Percentiles rank a stretch among this genome's conserved stretches.
Conservation (phyloP, 1,140 invertebrate species). For the Latrodectus geometricus region DNA sequence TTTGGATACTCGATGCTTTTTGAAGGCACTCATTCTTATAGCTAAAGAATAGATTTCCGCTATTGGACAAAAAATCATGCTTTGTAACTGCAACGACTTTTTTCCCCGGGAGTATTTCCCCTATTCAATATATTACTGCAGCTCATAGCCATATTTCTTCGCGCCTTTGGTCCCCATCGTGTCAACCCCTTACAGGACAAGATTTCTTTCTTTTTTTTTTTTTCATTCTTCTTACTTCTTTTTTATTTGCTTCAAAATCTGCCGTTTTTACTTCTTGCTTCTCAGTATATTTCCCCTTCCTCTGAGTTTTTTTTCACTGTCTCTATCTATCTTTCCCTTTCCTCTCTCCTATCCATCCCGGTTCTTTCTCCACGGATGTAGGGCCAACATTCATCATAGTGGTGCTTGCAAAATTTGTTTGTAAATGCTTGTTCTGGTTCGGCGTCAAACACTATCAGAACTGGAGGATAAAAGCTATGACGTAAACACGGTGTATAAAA, state of each 20-base stretch:
- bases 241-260: conserved; percentile 16
- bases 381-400: conserved; percentile 52
- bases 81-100: conserved; percentile 58
- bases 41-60: conserved; percentile 59
- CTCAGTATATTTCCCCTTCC: conserved; percentile 40
- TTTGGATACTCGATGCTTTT: conserved; percentile 58
- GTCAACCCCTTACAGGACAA: conserved; percentile 55
- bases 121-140: conserved; percentile 61
- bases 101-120: conserved; percentile 44
- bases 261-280: conserved; percentile 49
- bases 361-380: conserved; percentile 54
- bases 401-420: conserved; percentile 56
- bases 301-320: conserved; percentile 25
- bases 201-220: conserved; percentile 20
- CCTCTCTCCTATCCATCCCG: conserved; percentile 13
- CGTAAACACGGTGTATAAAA: conserved; percentile 41
- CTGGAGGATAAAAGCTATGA: conserved; percentile 25
- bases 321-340: conserved; percentile 30
- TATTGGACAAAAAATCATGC: conserved; percentile 42
- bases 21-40: conserved; percentile 53
- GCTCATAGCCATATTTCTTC: conserved; percentile 61
- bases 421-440: conserved; percentile 46
- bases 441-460: conserved; percentile 31
- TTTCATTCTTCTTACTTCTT: conserved; percentile 14
- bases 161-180: conserved; percentile 35